Evolutionary conservation across 2,888 invertebrate species (phyloP).

Genomic region (Yponomeuta sedellus): DNA sequence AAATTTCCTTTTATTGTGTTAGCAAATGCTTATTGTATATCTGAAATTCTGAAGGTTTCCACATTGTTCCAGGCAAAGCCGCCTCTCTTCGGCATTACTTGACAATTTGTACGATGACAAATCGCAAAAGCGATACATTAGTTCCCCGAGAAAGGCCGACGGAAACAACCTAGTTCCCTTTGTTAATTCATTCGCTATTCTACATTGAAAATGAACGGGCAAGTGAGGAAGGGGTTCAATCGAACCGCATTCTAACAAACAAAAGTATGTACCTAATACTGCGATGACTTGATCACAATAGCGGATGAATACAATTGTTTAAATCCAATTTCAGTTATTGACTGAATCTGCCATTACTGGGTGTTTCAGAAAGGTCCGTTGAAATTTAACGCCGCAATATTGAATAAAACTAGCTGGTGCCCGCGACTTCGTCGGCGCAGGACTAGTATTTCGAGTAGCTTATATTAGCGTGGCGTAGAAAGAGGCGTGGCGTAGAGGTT

Average conservation of each 20-base stretch:
- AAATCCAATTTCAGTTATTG: neutral
- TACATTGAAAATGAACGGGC: constrained; percentile 7
- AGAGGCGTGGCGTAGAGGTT: too few species aligned
- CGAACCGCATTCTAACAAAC: neutral
- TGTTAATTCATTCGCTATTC: constrained; percentile 12
- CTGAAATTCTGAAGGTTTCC: constrained; percentile 55
- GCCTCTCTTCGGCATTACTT: constrained; percentile 50
- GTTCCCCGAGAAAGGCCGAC: constrained; percentile 34
- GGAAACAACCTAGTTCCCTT: constrained; percentile 4
- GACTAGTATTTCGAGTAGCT: too few species aligned
- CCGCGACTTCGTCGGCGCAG: too few species aligned
- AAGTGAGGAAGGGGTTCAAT: constrained; percentile 2
- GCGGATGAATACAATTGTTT: neutral
- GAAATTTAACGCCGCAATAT: too few species aligned
- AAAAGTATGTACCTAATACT: neutral
- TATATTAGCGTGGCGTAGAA: too few species aligned
- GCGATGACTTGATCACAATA: constrained; percentile 6
- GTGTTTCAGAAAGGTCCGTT: neutral
- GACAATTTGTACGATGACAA: constrained; percentile 56
- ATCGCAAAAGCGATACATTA: constrained; percentile 56
- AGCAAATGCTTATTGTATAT: constrained; percentile 67
- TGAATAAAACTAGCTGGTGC: too few species aligned
- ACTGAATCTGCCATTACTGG: neutral
- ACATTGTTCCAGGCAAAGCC: constrained; percentile 46
- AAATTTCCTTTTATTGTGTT: constrained; percentile 66